Conservation (phyloP, 1,140 invertebrate species). For the Nebria ingens region DNA sequence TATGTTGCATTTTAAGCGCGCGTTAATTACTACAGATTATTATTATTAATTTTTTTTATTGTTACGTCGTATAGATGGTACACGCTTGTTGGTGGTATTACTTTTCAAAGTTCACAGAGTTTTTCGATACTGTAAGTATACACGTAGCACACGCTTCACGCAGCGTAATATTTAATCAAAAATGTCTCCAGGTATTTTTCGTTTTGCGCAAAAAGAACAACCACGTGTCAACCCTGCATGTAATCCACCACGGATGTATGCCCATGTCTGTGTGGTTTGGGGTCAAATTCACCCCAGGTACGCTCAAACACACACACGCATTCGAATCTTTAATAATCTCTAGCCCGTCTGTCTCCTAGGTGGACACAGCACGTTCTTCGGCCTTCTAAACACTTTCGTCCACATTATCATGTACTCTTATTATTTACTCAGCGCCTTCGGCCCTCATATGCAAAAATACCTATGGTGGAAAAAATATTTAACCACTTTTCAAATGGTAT, state of each 20-base stretch:
- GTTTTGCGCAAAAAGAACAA: constrained; percentile 75
- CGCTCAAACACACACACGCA: no score
- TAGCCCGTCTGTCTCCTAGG: constrained; percentile 40
- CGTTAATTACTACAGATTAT: neutral
- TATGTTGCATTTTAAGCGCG: no score
- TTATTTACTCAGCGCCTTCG: constrained; percentile 77
- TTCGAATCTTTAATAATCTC: no score
- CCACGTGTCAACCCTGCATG: constrained; percentile 77
- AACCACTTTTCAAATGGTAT: constrained; percentile 76
- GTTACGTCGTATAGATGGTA: constrained; percentile 56
- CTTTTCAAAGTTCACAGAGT: constrained; percentile 91
- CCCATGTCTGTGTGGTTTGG: constrained; percentile 88
- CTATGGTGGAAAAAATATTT: constrained; percentile 94
- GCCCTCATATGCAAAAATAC: constrained; percentile 73
- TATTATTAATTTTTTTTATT: neutral
- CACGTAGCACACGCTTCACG: neutral
- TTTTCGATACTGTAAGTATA: constrained; percentile 85
- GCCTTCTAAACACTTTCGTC: constrained; percentile 78
- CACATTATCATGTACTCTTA: constrained; percentile 89
- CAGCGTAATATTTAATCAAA: no score
- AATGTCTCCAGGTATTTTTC: constrained; percentile 59
- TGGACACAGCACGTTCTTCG: constrained; percentile 70
- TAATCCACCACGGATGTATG: constrained; percentile 89
- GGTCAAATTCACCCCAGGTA: constrained; percentile 82
- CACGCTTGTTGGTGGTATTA: constrained; percentile 94